Evolutionary conservation across 2,113 vertebrate genomes (phyloP).

Genomic region (Chionomys nivalis): DNA sequence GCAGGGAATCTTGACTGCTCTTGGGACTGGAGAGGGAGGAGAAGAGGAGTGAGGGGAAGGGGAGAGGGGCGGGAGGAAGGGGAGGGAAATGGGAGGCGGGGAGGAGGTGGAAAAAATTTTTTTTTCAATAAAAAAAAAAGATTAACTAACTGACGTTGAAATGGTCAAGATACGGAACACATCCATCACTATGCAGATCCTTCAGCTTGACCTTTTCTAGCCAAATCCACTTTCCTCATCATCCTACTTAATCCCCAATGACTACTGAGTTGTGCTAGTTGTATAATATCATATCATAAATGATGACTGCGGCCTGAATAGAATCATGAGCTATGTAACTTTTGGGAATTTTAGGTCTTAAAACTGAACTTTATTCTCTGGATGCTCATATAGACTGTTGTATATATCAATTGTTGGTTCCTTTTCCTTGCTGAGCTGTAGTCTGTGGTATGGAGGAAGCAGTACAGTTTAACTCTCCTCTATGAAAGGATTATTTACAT

Average conservation of each 20-base stretch:
- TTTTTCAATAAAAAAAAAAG: no score
- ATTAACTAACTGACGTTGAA: not conserved
- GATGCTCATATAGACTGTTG: not conserved
- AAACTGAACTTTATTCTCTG: constrained; percentile 6
- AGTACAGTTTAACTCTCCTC: not conserved
- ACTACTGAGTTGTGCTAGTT: not conserved
- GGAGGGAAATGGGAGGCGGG: no score
- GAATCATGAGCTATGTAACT: not conserved
- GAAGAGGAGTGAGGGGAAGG: no score
- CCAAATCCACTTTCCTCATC: not conserved
- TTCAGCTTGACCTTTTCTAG: not conserved
- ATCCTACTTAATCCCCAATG: not conserved
- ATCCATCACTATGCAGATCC: not conserved
- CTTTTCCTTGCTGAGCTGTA: not conserved
- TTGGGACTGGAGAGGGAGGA: no score
- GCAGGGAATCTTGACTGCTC: no score
- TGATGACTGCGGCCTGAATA: constrained; percentile 9
- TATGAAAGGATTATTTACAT: not conserved
- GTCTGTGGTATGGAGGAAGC: not conserved
- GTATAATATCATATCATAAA: not conserved
- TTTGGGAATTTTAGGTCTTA: not conserved
- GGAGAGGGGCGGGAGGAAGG: no score
- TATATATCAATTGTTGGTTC: not conserved
- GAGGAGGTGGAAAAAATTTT: no score
- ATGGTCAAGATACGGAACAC: not conserved